A percentile compares a stretch with the other conserved stretches of the same genome.
These are phyloP conservation scores for Sceliomorpha sp. DNA, from an alignment of 2,888 invertebrate species.

Conservation along the genomic window DNA sequence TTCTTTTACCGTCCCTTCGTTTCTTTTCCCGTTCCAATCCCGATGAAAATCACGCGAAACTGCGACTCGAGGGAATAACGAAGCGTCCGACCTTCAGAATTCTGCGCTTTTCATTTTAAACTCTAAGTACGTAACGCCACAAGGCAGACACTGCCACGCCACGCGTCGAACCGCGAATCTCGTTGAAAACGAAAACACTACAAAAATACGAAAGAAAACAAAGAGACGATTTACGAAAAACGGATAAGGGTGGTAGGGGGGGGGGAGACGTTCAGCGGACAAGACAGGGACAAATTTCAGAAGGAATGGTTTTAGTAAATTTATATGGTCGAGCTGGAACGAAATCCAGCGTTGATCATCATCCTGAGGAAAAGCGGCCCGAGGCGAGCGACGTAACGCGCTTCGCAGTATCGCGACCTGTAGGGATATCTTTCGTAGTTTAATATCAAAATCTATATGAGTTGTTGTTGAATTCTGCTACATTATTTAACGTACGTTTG, in stretches of 20 bases:
- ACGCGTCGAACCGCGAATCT: constrained; percentile 66
- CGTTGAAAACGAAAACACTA: constrained; percentile 62
- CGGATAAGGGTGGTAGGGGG: no score
- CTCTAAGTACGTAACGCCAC: constrained; percentile 72
- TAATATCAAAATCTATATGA: constrained; percentile 30
- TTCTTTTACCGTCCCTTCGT: no score
- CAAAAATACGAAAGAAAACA: constrained; percentile 31
- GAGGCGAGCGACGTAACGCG: not conserved
- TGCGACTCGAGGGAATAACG: constrained; percentile 41
- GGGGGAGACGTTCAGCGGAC: no score
- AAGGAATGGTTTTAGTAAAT: no score
- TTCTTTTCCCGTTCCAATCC: no score
- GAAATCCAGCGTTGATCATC: no score
- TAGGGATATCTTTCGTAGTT: constrained; percentile 17
- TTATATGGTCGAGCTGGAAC: no score
- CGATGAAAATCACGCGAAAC: no score
- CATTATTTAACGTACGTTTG: no score
- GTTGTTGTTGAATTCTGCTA: constrained; percentile 18
- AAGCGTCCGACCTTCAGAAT: constrained; percentile 41
- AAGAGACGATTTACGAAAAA: not conserved
- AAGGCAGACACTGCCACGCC: constrained; percentile 78
- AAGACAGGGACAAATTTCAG: no score
- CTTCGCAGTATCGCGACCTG: not conserved
- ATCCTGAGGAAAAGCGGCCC: not conserved
- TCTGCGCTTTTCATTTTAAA: constrained; percentile 51